Conservation (phyloP, 2,888 invertebrate species). For the Metopia argyrocephala region DNA sequence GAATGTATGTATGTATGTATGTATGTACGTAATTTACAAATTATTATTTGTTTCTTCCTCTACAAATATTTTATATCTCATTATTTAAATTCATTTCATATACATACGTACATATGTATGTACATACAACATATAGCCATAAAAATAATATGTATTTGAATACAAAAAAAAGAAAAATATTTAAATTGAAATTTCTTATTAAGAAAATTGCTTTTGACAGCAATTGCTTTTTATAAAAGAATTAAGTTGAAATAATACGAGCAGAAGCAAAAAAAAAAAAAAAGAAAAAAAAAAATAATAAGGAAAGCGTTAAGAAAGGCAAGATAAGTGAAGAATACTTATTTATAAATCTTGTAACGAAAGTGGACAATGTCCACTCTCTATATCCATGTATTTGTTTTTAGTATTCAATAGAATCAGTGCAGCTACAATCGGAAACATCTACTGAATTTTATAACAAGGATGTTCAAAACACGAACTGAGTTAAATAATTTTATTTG, state of each 20-base stretch:
- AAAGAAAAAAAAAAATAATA: neutral
- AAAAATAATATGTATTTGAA: conserved; percentile 37
- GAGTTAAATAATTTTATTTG: no score
- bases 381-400: neutral
- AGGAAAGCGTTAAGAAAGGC: neutral
- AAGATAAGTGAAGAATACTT: neutral
- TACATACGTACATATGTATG: no score
- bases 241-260: conserved; percentile 40
- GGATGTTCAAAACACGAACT: no score
- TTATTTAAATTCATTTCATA: neutral
- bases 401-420: neutral
- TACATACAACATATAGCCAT: no score
- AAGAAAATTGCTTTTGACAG: conserved; percentile 65
- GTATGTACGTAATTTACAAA: no score
- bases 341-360: conserved; percentile 24
- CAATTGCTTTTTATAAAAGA: conserved; percentile 45
- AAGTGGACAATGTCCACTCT: conserved; percentile 56
- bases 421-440: neutral
- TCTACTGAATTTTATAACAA: no score
- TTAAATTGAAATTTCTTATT: conserved; percentile 58
- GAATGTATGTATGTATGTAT: no score
- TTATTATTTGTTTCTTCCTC: no score
- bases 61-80: no score
- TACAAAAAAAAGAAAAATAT: conserved; percentile 8
- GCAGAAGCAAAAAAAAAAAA: neutral